A percentile compares a stretch with the other conserved stretches of the same genome.
Conservation (phyloP, 2,888 invertebrate species). For the Drosophila subquinaria region DNA sequence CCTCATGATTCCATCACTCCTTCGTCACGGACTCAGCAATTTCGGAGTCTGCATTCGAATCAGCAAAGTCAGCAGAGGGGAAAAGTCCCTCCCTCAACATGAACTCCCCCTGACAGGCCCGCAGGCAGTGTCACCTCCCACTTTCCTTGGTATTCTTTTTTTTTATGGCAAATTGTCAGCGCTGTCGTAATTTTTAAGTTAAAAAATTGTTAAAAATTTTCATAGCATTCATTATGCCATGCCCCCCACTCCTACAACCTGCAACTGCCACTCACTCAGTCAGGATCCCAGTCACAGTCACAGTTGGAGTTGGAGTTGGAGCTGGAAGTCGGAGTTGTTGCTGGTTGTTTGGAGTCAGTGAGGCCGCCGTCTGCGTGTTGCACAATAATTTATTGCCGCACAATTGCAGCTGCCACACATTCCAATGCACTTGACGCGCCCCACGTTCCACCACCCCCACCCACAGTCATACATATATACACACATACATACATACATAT, state of each 20-base stretch:
- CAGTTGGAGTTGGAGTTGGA: conserved; percentile 8
- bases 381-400: conserved; percentile 82
- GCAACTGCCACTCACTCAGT: conserved; percentile 38
- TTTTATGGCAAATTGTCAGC: conserved; percentile 77
- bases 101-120: neutral
- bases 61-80: conserved; percentile 47
- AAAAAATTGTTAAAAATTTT: conserved; percentile 79
- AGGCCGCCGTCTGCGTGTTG: conserved; percentile 75
- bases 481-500: conserved; percentile 3
- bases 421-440: conserved; percentile 73
- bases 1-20: conserved; percentile 15
- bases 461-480: conserved; percentile 24
- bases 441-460: neutral
- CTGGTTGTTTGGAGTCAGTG: conserved; percentile 22
- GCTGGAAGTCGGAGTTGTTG: neutral
- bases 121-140: conserved; percentile 5
- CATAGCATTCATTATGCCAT: conserved; percentile 78
- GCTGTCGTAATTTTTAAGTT: conserved; percentile 82
- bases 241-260: conserved; percentile 26
- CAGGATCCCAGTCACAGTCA: conserved; percentile 27
- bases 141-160: neutral
- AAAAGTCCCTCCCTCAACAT: neutral
- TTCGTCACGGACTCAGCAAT: conserved; percentile 16
- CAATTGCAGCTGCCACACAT: conserved; percentile 81
- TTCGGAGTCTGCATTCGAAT: conserved; percentile 45